Evolutionary conservation across 2,888 invertebrate genomes (phyloP).

Genomic region (Malthinus flaveolus): DNA sequence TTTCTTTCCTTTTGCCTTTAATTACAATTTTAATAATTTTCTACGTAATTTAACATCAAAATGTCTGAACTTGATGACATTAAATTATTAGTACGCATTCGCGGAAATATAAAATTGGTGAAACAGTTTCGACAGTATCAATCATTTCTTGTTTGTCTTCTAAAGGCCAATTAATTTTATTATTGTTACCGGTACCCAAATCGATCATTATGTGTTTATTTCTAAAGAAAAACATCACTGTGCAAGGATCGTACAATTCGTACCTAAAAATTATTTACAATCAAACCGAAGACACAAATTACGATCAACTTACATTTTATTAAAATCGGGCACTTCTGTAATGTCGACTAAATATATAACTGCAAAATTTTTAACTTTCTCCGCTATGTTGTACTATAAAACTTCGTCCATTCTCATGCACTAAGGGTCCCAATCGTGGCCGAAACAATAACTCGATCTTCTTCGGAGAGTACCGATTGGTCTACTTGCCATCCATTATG

Average conservation of each 20-base stretch:
- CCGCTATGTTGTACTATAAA: conserved; percentile 91
- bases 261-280: conserved; percentile 67
- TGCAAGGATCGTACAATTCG: conserved; percentile 98
- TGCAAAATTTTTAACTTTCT: conserved; percentile 98
- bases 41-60: too few species aligned
- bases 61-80: too few species aligned
- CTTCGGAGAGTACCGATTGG: conserved; percentile 98
- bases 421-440: conserved; percentile 99
- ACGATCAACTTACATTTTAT: conserved; percentile 82
- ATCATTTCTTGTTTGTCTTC: conserved; percentile 99
- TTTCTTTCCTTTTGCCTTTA: too few species aligned
- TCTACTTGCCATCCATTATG: conserved; percentile 99
- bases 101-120: too few species aligned
- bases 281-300: neutral
- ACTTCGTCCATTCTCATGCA: conserved; percentile 99
- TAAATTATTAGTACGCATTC: too few species aligned
- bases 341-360: conserved; percentile 98
- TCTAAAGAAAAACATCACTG: conserved; percentile 99
- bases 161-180: conserved; percentile 98
- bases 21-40: too few species aligned
- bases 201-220: conserved; percentile 99
- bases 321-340: conserved; percentile 97
- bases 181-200: conserved; percentile 98
- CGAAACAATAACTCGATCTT: conserved; percentile 97
- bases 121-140: conserved; percentile 98